phyloP scores from a whole-genome alignment of 2,797 vertebrate genomes.

The Margarornis squamiger region DNA sequence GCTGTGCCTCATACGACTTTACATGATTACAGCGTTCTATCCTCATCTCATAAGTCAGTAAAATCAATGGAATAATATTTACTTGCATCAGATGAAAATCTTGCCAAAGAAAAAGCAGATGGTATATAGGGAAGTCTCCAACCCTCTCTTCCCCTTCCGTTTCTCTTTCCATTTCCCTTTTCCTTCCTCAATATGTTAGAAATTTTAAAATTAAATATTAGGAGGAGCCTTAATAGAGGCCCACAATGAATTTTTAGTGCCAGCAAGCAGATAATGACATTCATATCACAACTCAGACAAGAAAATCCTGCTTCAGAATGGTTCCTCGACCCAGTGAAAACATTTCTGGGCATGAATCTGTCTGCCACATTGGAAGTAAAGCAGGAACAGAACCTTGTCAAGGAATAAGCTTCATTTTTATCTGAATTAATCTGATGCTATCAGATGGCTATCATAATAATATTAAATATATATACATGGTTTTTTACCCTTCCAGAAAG shows the following conservation, averaged over 20 bases:
- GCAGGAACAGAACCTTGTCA: neutral
- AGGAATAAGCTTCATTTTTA: neutral
- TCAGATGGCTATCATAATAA: neutral
- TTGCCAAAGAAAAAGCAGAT: neutral
- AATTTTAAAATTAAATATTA: neutral
- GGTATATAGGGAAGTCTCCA: neutral
- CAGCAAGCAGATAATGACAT: neutral
- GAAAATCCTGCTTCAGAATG: neutral
- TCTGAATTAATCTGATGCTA: neutral
- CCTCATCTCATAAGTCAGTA: neutral
- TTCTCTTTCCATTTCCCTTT: neutral
- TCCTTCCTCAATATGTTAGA: neutral
- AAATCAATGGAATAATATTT: conserved; percentile 3
- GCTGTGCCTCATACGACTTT: neutral
- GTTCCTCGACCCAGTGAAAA: neutral
- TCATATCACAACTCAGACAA: neutral
- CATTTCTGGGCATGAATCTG: neutral
- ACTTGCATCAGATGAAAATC: neutral
- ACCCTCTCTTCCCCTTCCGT: neutral
- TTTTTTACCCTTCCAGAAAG: neutral
- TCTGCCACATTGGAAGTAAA: neutral
- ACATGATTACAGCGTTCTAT: neutral
- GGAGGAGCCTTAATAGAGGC: neutral
- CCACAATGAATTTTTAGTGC: neutral
- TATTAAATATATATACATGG: neutral